phyloP scores from a whole-genome alignment of 2,888 invertebrate species.

The Merodon equestris region DNA sequence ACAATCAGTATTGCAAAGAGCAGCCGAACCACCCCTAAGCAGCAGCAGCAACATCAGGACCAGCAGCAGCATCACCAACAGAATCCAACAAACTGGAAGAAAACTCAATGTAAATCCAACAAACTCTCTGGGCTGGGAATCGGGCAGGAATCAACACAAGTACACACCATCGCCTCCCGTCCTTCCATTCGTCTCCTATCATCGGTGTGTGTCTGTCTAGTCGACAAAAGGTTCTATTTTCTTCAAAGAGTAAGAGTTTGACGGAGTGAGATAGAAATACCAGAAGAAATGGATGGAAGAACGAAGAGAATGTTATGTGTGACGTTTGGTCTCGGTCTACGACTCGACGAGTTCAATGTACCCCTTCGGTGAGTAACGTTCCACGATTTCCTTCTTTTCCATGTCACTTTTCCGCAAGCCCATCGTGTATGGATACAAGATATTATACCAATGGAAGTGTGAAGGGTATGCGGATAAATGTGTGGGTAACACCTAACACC shows the following conservation, averaged over 20 bases:
- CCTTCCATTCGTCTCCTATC: slow-evolving; percentile 16
- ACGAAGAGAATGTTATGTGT: slow-evolving; percentile 27
- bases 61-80: not conserved
- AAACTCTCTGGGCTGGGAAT: slow-evolving; percentile 23
- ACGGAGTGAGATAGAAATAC: slow-evolving; percentile 26
- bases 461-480: not conserved
- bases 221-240: slow-evolving; percentile 62
- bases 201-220: slow-evolving; percentile 16
- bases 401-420: slow-evolving; percentile 37
- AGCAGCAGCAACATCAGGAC: slow-evolving; percentile 27
- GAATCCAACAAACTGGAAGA: slow-evolving; percentile 29
- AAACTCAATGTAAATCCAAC: slow-evolving; percentile 43
- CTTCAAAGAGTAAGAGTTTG: slow-evolving; percentile 34
- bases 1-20: slow-evolving; percentile 4
- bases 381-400: slow-evolving; percentile 43
- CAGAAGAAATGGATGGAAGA: slow-evolving; percentile 5
- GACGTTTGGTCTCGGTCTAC: slow-evolving; percentile 31
- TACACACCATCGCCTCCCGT: slow-evolving; percentile 25
- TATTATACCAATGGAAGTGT: not conserved
- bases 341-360: slow-evolving; percentile 53
- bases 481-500: slow-evolving; percentile 30
- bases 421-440: slow-evolving; percentile 1
- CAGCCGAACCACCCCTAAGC: slow-evolving; percentile 18
- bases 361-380: slow-evolving; percentile 56
- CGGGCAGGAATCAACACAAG: slow-evolving; percentile 26